phyloP scores from a whole-genome alignment of 2,113 vertebrate genomes.

The Erythrocercus mccallii region DNA sequence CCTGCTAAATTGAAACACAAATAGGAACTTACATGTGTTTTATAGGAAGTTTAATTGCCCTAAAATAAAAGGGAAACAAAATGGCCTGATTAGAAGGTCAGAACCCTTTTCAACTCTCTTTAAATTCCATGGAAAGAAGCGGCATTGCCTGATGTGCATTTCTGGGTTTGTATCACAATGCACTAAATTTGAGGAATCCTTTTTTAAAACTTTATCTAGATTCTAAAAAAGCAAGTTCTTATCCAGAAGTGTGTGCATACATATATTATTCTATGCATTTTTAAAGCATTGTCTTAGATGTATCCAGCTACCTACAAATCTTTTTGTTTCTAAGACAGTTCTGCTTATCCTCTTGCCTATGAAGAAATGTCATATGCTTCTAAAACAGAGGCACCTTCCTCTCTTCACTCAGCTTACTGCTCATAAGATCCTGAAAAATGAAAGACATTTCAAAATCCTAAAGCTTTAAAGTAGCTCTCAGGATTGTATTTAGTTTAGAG shows the following conservation, averaged over 20 bases:
- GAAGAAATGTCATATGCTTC: neutral
- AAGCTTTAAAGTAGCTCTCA: neutral
- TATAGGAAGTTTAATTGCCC: neutral
- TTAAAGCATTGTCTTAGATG: neutral
- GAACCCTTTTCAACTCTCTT: neutral
- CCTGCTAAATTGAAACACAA: neutral
- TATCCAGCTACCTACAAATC: neutral
- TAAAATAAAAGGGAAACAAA: neutral
- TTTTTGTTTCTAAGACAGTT: neutral
- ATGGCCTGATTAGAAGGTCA: neutral
- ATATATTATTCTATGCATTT: neutral
- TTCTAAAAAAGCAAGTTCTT: neutral
- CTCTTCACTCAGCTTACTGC: neutral
- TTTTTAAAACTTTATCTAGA: neutral
- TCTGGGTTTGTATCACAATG: neutral
- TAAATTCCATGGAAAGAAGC: neutral
- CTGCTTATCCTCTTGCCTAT: neutral
- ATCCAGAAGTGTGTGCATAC: neutral
- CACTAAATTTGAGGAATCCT: neutral
- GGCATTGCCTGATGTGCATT: neutral
- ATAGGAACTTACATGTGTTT: neutral
- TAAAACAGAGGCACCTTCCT: neutral
- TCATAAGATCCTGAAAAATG: neutral
- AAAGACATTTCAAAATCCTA: neutral
- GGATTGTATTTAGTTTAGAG: neutral